Percentiles rank a stretch among this genome's conserved stretches.
Evolutionary conservation across 2,113 vertebrate genomes (phyloP).

Genomic region (Amphiprion ocellaris): DNA sequence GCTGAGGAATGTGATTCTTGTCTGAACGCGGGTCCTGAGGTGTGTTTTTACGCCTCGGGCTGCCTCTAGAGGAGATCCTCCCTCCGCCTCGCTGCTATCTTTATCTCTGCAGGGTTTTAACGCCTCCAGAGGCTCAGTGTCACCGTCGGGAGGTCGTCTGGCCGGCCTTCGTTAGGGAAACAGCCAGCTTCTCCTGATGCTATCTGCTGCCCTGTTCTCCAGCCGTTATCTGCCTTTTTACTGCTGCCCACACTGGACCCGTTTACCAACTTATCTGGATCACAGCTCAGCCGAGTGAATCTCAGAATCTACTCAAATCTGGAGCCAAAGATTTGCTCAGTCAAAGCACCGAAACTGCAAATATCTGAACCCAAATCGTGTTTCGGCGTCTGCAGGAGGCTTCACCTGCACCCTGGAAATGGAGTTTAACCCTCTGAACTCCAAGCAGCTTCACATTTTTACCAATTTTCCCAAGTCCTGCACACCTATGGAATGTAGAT

Average conservation of each 20-base stretch:
- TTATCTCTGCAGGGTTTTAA: conserved; percentile 44
- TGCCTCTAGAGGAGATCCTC: conserved; percentile 37
- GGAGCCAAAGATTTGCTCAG: background rate
- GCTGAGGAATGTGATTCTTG: conserved; percentile 68
- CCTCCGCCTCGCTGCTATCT: conserved; percentile 43
- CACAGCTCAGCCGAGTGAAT: background rate
- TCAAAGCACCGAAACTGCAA: no score
- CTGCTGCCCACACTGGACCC: conserved; percentile 37
- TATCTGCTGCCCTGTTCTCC: conserved; percentile 54
- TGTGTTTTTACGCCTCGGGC: conserved; percentile 54
- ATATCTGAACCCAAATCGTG: no score
- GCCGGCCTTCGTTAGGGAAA: conserved; percentile 23
- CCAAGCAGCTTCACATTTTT: no score
- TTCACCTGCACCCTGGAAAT: no score
- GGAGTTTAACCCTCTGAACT: no score
- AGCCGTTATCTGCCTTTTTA: conserved; percentile 45
- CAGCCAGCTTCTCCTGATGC: conserved; percentile 25
- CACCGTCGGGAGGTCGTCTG: conserved; percentile 42
- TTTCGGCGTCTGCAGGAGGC: no score
- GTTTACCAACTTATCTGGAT: background rate
- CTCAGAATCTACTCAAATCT: background rate
- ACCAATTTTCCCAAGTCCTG: no score
- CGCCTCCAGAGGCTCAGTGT: conserved; percentile 19
- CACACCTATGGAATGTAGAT: no score
- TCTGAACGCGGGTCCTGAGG: conserved; percentile 52